A percentile compares a stretch with the other conserved stretches of the same genome.
Evolutionary conservation across 2,797 vertebrate species (phyloP).

Genomic region (Phataginus tricuspis): DNA sequence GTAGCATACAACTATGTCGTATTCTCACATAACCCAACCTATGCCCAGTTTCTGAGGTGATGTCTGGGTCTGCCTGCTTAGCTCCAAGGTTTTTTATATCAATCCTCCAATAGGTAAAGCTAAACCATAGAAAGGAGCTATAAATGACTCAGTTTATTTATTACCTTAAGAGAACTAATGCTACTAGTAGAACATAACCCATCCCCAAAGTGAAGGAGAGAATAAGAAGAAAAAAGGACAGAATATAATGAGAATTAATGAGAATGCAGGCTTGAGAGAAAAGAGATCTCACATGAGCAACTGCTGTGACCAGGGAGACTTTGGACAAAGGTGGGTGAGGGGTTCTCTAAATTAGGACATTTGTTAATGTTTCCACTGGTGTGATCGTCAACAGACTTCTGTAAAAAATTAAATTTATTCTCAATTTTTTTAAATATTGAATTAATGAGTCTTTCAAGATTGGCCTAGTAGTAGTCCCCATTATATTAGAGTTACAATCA

Average conservation of each 20-base stretch:
- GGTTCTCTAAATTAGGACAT: background rate
- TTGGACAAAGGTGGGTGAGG: background rate
- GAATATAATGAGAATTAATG: background rate
- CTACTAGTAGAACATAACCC: background rate
- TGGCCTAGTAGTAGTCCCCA: background rate
- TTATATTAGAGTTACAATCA: background rate
- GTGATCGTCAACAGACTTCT: background rate
- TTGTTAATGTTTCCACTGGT: background rate
- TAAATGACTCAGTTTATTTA: background rate
- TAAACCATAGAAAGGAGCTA: background rate
- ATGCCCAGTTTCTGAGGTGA: background rate
- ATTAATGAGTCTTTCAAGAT: slow-evolving; percentile 3
- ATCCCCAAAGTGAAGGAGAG: background rate
- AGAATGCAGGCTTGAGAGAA: background rate
- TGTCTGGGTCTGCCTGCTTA: background rate
- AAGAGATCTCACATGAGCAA: background rate
- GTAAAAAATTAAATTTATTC: background rate
- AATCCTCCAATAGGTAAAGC: background rate
- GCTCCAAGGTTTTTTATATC: background rate
- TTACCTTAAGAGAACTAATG: background rate
- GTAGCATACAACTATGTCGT: background rate
- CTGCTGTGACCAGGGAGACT: background rate
- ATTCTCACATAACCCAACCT: background rate
- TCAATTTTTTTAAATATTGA: background rate
- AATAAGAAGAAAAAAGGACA: background rate